Conservation (phyloP, 2,113 vertebrate species). For the Madoqua kirkii region DNA sequence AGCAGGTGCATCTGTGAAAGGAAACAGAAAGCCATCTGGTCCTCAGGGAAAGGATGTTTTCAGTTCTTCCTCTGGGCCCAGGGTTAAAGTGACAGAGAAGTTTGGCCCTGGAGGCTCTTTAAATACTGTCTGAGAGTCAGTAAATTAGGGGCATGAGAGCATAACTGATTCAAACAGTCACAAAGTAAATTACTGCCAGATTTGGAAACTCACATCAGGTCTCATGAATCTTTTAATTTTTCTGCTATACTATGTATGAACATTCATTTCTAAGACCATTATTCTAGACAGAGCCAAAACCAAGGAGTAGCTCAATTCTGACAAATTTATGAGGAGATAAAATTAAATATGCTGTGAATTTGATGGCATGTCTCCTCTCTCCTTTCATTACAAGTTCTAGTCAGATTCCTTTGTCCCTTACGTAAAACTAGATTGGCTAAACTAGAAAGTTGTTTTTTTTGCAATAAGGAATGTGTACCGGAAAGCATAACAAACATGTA, state of each 20-base stretch:
- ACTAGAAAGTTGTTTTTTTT: not conserved
- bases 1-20: conserved; percentile 56
- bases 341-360: not conserved
- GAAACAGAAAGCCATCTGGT: conserved; percentile 60
- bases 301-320: not conserved
- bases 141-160: not conserved
- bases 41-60: conserved; percentile 12
- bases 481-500: not conserved
- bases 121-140: not conserved
- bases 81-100: not conserved
- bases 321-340: not conserved
- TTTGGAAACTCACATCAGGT: not conserved
- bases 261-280: conserved; percentile 23
- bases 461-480: not conserved
- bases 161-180: not conserved
- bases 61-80: conserved; percentile 14
- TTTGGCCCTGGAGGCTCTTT: conserved; percentile 4
- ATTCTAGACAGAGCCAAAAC: not conserved
- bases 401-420: not conserved
- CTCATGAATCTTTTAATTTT: conserved; percentile 12
- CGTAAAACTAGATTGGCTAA: not conserved
- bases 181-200: conserved; percentile 13
- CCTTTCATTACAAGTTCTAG: not conserved
- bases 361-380: not conserved
- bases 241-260: not conserved